A percentile compares a stretch with the other conserved stretches of the same genome.
Evolutionary conservation across 2,888 invertebrate genomes (phyloP).

Genomic region (Ophion obscuratus): DNA sequence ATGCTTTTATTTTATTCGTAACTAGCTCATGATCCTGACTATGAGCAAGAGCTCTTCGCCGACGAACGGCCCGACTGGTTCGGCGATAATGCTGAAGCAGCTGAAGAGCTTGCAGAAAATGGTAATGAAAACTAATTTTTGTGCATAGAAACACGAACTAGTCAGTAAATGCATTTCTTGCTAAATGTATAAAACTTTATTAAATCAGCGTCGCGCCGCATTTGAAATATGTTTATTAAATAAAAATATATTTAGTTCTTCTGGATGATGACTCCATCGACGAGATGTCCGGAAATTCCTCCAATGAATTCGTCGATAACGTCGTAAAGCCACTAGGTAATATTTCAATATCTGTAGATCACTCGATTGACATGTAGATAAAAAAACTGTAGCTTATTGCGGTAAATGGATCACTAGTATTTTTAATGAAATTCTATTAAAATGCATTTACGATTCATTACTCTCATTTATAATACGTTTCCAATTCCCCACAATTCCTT

Average conservation of each 20-base stretch:
- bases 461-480: neutral
- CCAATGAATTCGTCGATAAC: neutral
- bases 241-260: neutral
- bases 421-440: no score
- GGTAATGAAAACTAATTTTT: constrained; percentile 6
- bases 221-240: no score
- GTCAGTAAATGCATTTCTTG: constrained; percentile 11
- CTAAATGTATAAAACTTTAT: neutral
- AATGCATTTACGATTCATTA: neutral
- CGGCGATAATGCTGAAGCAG: constrained; percentile 9
- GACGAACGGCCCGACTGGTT: constrained; percentile 35
- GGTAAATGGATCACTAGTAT: neutral
- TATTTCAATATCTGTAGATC: neutral
- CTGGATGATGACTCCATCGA: neutral
- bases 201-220: neutral
- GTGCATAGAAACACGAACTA: neutral
- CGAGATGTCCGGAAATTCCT: neutral
- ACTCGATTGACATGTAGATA: neutral
- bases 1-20: neutral
- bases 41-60: constrained; percentile 19
- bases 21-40: constrained; percentile 35
- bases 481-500: neutral
- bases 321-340: neutral
- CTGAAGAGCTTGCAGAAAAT: neutral
- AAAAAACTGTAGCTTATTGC: neutral